Conservation (phyloP, 2,888 invertebrate genomes). For the Lutraria lutraria region DNA sequence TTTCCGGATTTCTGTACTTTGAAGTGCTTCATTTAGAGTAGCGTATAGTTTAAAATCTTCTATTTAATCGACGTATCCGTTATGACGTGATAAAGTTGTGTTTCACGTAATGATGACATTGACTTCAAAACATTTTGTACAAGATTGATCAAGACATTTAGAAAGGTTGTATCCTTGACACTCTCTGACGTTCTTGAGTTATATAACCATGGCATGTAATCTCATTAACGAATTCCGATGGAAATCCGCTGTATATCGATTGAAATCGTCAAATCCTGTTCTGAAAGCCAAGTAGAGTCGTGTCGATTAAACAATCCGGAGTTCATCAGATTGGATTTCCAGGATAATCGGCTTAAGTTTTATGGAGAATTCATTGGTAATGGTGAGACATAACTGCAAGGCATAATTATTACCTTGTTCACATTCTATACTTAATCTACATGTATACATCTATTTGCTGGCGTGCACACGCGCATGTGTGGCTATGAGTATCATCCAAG, state of each 20-base stretch:
- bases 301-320: not conserved
- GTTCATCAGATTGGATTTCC: not conserved
- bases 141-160: not conserved
- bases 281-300: not conserved
- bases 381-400: not conserved
- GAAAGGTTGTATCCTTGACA: not conserved
- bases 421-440: too few relatives aligned
- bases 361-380: not conserved
- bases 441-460: too few relatives aligned
- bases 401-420: not conserved
- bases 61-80: too few relatives aligned
- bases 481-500: too few relatives aligned
- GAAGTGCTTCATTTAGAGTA: too few relatives aligned
- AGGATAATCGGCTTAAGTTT: constrained; percentile 15
- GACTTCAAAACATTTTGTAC: not conserved
- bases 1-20: too few relatives aligned
- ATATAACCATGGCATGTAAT: not conserved
- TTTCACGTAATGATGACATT: too few relatives aligned
- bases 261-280: not conserved
- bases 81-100: too few relatives aligned
- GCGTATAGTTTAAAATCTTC: too few relatives aligned
- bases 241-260: not conserved
- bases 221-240: not conserved
- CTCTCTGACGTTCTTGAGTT: not conserved
- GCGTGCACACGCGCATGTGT: too few relatives aligned